These are phyloP conservation scores for Aradophagus sp. DNA, from an alignment of 1,140 invertebrate species.

Conservation along the genomic window DNA sequence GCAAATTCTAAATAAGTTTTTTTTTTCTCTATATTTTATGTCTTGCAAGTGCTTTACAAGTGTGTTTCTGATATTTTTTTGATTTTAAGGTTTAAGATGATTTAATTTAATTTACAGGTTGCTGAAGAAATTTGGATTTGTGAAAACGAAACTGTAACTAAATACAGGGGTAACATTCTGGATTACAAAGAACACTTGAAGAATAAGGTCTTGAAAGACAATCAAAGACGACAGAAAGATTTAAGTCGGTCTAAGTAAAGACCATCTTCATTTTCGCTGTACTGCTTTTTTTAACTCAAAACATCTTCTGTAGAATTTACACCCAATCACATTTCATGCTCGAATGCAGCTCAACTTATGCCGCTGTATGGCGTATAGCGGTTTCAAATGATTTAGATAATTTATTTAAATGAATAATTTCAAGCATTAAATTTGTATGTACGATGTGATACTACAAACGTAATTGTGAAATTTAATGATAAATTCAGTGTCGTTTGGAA, in stretches of 20 bases:
- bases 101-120: conserved; percentile 83
- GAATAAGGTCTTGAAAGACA: conserved; percentile 84
- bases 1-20: too few species aligned
- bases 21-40: too few species aligned
- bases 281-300: conserved; percentile 49
- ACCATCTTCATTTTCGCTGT: conserved; percentile 7
- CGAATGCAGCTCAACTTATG: conserved; percentile 46
- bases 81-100: too few species aligned
- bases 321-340: conserved; percentile 40
- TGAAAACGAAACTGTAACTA: conserved; percentile 95
- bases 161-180: conserved; percentile 97
- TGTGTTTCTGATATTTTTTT: too few species aligned
- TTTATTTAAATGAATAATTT: conserved; percentile 66
- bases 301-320: conserved; percentile 41
- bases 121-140: conserved; percentile 99
- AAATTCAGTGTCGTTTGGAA: too few species aligned
- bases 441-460: too few species aligned
- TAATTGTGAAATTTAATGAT: too few species aligned
- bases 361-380: conserved; percentile 65
- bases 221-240: conserved; percentile 72
- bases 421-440: conserved; percentile 22
- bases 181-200: conserved; percentile 97
- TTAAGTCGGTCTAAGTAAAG: conserved; percentile 66
- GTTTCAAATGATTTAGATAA: conserved; percentile 68
- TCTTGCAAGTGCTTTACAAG: too few species aligned